Evolutionary conservation across 64 coral and sea anemone species (phyloP).

Genomic region (Platygyra sinensis): DNA sequence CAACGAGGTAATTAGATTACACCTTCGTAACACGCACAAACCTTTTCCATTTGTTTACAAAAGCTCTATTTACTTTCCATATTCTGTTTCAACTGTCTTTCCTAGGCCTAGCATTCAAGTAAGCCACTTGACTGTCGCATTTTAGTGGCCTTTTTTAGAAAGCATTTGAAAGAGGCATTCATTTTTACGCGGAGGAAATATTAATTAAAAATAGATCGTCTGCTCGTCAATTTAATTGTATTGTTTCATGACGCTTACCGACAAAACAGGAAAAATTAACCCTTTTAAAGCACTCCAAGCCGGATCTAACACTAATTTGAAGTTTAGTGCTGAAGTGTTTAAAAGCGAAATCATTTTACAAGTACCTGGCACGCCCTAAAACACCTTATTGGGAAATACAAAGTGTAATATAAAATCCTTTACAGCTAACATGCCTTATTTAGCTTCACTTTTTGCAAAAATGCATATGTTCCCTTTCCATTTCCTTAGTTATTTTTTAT

Average conservation of each 20-base stretch:
- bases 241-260: background rate
- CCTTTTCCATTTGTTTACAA: no score
- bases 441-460: no score
- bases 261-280: background rate
- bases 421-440: no score
- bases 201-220: background rate
- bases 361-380: background rate
- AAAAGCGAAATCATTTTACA: background rate
- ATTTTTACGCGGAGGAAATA: background rate
- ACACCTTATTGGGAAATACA: background rate
- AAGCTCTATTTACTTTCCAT: no score
- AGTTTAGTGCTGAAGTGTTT: background rate
- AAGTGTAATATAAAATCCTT: background rate
- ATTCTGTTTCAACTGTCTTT: background rate
- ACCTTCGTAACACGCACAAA: background rate
- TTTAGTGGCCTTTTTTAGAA: background rate
- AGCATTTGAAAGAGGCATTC: background rate
- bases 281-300: background rate
- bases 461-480: no score
- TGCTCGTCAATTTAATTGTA: background rate
- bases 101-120: background rate
- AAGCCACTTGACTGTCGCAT: background rate
- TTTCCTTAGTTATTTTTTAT: no score
- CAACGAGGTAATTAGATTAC: conserved; percentile 7
- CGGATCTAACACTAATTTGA: background rate